A percentile compares a stretch with the other conserved stretches of the same genome.
These are phyloP conservation scores for Oncorhynchus nerka DNA, from an alignment of 2,113 vertebrate species.

Conservation along the genomic window DNA sequence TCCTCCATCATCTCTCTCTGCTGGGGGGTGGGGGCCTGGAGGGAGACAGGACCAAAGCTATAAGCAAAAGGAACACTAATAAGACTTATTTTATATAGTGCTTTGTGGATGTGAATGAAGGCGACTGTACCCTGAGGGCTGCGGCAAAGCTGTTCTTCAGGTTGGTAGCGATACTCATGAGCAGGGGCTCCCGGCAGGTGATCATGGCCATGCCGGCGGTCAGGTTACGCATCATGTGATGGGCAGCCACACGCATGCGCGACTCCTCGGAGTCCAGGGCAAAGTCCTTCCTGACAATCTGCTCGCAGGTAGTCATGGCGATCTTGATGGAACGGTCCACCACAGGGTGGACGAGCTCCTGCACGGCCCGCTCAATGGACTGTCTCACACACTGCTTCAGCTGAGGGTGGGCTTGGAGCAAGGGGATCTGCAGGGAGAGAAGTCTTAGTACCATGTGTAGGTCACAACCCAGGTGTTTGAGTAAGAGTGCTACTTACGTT, in stretches of 20 bases:
- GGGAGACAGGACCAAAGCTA: neutral
- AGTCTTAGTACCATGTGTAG: neutral
- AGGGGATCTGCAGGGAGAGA: conserved; percentile 76
- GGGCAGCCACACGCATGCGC: conserved; percentile 94
- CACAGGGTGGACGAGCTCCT: conserved; percentile 94
- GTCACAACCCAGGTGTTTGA: neutral
- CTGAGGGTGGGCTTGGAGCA: conserved; percentile 95
- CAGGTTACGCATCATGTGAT: conserved; percentile 99
- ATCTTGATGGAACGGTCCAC: conserved; percentile 98
- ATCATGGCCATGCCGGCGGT: conserved; percentile 99
- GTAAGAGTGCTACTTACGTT: conserved; percentile 80
- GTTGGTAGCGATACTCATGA: conserved; percentile 97
- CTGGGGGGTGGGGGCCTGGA: conserved; percentile 91
- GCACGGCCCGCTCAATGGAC: conserved; percentile 93
- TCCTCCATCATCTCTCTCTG: conserved; percentile 99
- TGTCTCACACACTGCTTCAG: conserved; percentile 95
- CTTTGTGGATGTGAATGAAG: neutral
- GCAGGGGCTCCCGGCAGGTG: conserved; percentile 93
- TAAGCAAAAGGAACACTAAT: neutral
- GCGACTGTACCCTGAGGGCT: conserved; percentile 82
- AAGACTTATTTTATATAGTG: too few relatives aligned
- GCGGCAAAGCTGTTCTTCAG: conserved; percentile 95
- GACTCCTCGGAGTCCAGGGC: conserved; percentile 96
- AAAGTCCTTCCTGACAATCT: conserved; percentile 98
- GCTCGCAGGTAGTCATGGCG: conserved; percentile 98